Evolutionary conservation across 2,797 vertebrate species (phyloP).

Genomic region (Pterois miles): DNA sequence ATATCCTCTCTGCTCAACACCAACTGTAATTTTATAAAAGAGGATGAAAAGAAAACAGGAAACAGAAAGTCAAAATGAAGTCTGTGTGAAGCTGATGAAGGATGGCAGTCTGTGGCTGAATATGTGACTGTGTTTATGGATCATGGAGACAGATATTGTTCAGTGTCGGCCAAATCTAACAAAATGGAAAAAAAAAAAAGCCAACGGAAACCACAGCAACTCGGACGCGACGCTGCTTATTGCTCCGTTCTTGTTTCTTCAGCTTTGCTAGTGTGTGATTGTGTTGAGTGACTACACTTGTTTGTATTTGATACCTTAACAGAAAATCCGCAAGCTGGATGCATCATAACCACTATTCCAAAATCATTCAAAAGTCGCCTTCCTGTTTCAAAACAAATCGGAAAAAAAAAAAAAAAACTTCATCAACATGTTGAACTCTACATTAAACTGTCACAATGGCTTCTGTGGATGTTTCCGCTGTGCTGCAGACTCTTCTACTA

Average conservation of each 20-base stretch:
- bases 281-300: slow-evolving; percentile 56
- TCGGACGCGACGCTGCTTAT: slow-evolving; percentile 48
- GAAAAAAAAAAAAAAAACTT: background rate
- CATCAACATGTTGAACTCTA: background rate
- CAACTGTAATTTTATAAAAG: slow-evolving; percentile 22
- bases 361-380: slow-evolving; percentile 22
- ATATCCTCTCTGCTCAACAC: slow-evolving; percentile 39
- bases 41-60: slow-evolving; percentile 20
- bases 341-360: background rate
- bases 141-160: slow-evolving; percentile 27
- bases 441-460: background rate
- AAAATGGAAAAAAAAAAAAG: slow-evolving; percentile 1
- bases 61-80: background rate
- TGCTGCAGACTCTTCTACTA: slow-evolving; percentile 4
- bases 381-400: slow-evolving; percentile 10
- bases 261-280: slow-evolving; percentile 66
- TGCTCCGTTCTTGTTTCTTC: slow-evolving; percentile 53
- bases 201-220: slow-evolving; percentile 27
- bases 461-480: slow-evolving; percentile 19
- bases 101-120: slow-evolving; percentile 39
- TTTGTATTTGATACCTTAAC: slow-evolving; percentile 53
- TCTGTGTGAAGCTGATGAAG: slow-evolving; percentile 25
- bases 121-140: slow-evolving; percentile 56
- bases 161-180: slow-evolving; percentile 34
- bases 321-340: slow-evolving; percentile 22